phyloP scores from a whole-genome alignment of 2,797 vertebrate genomes.

The Fratercula arctica region DNA sequence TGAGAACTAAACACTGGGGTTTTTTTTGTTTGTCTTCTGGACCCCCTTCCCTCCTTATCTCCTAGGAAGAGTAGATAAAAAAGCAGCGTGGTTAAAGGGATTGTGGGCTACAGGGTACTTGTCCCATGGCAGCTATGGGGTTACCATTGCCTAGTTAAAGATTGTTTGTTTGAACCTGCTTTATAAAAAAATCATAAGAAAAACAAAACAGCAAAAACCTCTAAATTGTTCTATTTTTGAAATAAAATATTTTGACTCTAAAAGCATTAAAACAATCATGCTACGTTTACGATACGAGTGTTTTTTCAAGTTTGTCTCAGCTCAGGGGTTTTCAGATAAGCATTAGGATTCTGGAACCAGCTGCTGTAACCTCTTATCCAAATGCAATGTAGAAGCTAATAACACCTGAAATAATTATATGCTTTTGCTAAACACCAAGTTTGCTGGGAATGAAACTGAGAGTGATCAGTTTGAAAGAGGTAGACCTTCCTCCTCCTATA shows the following conservation, averaged over 20 bases:
- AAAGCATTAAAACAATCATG: not conserved
- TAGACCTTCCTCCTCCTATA: not conserved
- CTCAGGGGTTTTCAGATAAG: not conserved
- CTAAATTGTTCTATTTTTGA: not conserved
- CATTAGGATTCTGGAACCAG: not conserved
- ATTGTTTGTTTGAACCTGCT: not conserved
- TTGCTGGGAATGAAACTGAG: not conserved
- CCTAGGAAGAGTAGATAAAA: not conserved
- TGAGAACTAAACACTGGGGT: not conserved
- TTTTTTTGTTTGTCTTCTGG: not conserved
- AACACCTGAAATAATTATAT: not conserved
- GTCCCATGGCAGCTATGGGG: not conserved
- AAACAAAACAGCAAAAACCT: not conserved
- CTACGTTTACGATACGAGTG: not conserved
- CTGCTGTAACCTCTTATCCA: not conserved
- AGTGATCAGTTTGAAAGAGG: not conserved
- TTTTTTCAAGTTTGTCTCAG: not conserved
- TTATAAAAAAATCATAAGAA: not conserved
- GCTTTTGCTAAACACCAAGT: not conserved
- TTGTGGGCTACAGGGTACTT: not conserved
- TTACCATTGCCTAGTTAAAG: not conserved
- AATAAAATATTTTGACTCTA: not conserved
- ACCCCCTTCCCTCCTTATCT: not conserved
- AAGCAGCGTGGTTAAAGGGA: not conserved
- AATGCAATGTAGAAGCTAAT: not conserved